Percentiles rank a stretch among this genome's conserved stretches.
Conservation (phyloP, 2,113 vertebrate species). For the Otolemur garnettii region DNA sequence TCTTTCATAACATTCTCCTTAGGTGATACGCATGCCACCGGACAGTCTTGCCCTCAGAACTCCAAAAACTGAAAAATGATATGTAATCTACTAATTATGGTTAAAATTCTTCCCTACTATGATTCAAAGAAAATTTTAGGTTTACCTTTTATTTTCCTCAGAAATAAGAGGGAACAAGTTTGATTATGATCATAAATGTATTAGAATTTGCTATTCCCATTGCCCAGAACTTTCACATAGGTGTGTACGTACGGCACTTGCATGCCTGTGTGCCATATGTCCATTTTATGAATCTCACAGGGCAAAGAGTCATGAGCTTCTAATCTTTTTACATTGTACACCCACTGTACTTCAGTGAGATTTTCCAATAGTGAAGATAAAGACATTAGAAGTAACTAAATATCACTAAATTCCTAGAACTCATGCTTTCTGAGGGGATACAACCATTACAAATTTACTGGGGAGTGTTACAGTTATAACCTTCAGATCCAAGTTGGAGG, state of each 20-base stretch:
- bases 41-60: constrained; percentile 12
- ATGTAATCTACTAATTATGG: not conserved
- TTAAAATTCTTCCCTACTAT: constrained; percentile 5
- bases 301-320: constrained; percentile 1
- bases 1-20: not conserved
- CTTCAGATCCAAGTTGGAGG: not conserved
- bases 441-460: constrained; percentile 46
- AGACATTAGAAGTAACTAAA: constrained; percentile 60
- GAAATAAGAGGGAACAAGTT: constrained; percentile 11
- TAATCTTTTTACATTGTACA: not conserved
- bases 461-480: not conserved
- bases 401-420: constrained; percentile 40
- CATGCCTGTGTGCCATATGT: not conserved
- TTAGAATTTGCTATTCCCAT: constrained; percentile 20
- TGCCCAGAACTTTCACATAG: not conserved
- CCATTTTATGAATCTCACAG: constrained; percentile 12
- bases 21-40: not conserved
- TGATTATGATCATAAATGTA: not conserved
- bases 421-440: constrained; percentile 49
- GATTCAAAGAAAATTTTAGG: not conserved
- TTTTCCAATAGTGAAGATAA: constrained; percentile 36
- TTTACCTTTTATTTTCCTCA: constrained; percentile 6
- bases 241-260: not conserved
- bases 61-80: constrained; percentile 41
- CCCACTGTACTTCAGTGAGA: not conserved